Conservation (phyloP, 64 coral and sea anemone species). For the Montipora foliosa region DNA sequence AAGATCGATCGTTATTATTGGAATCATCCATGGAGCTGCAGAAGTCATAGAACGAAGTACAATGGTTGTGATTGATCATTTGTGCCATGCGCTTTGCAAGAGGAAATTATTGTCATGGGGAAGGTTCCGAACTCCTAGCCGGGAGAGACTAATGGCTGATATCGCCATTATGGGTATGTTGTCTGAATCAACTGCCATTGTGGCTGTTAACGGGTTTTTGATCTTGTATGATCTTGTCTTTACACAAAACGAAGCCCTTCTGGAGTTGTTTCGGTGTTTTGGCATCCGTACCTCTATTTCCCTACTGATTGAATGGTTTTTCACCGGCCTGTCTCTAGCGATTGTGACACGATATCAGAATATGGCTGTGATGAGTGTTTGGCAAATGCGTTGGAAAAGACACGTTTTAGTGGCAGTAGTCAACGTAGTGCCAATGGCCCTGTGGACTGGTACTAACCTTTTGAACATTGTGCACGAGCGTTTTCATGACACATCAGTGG, state of each 20-base stretch:
- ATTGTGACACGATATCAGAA: not conserved
- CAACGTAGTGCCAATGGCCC: not conserved
- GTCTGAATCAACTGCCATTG: not conserved
- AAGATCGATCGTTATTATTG: not conserved
- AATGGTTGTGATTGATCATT: conserved; percentile 4
- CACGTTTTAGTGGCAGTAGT: not conserved
- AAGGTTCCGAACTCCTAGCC: not conserved
- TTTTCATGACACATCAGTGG: not conserved
- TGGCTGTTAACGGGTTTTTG: not conserved
- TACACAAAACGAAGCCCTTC: not conserved
- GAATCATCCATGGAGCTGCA: not conserved
- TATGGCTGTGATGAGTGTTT: conserved; percentile 3
- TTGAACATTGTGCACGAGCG: not conserved
- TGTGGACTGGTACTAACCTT: not conserved
- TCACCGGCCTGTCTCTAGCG: not conserved
- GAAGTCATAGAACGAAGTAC: conserved; percentile 15
- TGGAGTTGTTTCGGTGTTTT: not conserved
- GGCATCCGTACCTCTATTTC: not conserved
- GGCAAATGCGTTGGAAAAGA: not conserved
- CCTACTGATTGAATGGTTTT: not conserved
- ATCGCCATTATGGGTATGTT: conserved; percentile 1
- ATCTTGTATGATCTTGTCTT: not conserved
- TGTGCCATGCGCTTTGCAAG: not conserved
- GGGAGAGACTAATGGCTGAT: conserved; percentile 6
- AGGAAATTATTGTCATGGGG: not conserved